These are phyloP conservation scores for Sebastes flavidus DNA, from an alignment of 2,797 vertebrate genomes.

Conservation along the genomic window DNA sequence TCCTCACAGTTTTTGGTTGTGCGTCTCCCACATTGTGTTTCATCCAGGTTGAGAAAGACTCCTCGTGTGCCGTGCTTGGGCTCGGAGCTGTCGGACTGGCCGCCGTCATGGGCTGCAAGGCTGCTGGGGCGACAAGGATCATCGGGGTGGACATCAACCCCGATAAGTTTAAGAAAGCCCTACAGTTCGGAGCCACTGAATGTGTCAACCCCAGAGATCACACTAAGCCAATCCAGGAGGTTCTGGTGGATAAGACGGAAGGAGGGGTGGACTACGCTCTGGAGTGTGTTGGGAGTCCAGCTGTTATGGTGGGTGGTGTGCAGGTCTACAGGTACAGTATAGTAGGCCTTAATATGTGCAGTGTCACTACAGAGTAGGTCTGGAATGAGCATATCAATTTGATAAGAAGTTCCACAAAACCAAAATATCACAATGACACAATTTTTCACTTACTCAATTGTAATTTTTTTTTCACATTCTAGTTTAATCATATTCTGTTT, in stretches of 20 bases:
- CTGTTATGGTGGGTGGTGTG: constrained; percentile 82
- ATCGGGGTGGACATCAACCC: constrained; percentile 86
- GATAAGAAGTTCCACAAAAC: neutral
- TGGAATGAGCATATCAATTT: neutral
- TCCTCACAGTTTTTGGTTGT: neutral
- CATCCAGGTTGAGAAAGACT: constrained; percentile 85
- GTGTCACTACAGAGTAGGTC: neutral
- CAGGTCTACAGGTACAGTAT: neutral
- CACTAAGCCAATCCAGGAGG: constrained; percentile 79
- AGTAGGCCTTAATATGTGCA: neutral
- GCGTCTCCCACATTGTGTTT: neutral
- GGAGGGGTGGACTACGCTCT: constrained; percentile 83
- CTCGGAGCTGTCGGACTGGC: constrained; percentile 88
- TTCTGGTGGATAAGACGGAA: constrained; percentile 80
- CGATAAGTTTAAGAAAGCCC: constrained; percentile 85
- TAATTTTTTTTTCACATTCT: neutral
- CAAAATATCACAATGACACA: neutral
- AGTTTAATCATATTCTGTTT: neutral
- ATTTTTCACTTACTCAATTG: neutral
- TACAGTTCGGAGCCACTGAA: constrained; percentile 85
- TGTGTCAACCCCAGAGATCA: constrained; percentile 84
- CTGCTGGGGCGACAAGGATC: constrained; percentile 83
- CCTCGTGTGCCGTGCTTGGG: constrained; percentile 80
- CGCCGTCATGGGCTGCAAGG: constrained; percentile 86
- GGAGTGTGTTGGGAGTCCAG: constrained; percentile 83